Conservation (phyloP, 2,888 invertebrate species). For the Drosophila mercatorum region DNA sequence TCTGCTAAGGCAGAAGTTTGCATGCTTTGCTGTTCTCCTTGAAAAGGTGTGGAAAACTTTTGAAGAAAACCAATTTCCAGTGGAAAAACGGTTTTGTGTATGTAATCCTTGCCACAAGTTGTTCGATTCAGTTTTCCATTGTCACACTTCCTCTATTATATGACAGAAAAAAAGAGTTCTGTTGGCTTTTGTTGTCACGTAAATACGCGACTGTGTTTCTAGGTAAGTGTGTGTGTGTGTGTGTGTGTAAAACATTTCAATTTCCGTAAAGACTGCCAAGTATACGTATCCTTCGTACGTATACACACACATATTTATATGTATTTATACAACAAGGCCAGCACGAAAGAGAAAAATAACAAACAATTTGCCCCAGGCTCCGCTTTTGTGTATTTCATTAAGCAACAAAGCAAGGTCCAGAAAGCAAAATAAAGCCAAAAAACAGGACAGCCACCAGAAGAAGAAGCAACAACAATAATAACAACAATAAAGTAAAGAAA, state of each 20-base stretch:
- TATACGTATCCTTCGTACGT: slow-evolving; percentile 38
- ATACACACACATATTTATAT: slow-evolving; percentile 9
- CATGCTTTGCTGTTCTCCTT: slow-evolving; percentile 16
- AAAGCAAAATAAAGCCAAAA: slow-evolving; percentile 19
- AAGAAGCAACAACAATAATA: not conserved
- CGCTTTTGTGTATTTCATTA: slow-evolving; percentile 60
- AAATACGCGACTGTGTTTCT: slow-evolving; percentile 42
- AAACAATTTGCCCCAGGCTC: slow-evolving; percentile 63
- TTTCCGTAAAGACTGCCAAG: slow-evolving; percentile 64
- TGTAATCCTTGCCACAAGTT: slow-evolving; percentile 58
- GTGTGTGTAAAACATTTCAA: slow-evolving; percentile 67
- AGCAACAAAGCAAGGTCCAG: slow-evolving; percentile 45
- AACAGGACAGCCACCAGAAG: not conserved
- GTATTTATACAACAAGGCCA: slow-evolving; percentile 13
- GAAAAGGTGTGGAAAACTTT: slow-evolving; percentile 46
- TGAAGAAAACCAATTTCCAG: slow-evolving; percentile 65
- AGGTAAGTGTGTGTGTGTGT: not conserved
- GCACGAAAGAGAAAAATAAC: slow-evolving; percentile 32
- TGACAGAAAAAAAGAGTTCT: slow-evolving; percentile 40
- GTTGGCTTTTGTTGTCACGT: slow-evolving; percentile 62
- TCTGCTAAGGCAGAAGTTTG: slow-evolving; percentile 28
- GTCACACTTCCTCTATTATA: slow-evolving; percentile 58
- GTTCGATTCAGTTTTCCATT: slow-evolving; percentile 47
- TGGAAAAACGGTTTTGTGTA: slow-evolving; percentile 32
- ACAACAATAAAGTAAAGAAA: slow-evolving; percentile 9